Base-by-base conservation (phyloP, 1,140 invertebrate genomes). In the Tetranychus cinnabarinus region DNA sequence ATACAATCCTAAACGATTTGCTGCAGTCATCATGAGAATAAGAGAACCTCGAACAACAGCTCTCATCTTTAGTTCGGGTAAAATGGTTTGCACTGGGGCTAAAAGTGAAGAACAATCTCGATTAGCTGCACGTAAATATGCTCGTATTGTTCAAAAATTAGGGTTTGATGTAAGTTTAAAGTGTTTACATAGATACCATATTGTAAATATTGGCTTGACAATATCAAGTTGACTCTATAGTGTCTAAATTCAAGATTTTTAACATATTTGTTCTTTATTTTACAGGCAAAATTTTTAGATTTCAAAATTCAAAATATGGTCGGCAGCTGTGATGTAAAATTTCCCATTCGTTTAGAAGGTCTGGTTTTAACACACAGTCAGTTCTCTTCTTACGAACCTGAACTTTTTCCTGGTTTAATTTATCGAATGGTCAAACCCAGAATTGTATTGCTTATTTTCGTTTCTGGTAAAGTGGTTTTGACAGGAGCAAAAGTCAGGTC, bases 261-360 rank as follows among this genome's bases (percentile, higher is more conserved):
- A 37, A 23, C 46, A 10, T 64, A 48, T 46, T 35, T 66, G 62
- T 50, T 61, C 64, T 62, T 65, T 63, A 65, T 66, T 58, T 81
- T 81, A 61, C 76, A 93, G 81, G 93, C 93, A 6, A 97, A 97
- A 74, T 99, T 99, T 74, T 78, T 95, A 57, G 92, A 99, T 70
- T 99, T 99, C 71, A 99, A 98, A 79, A 95, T 99, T 66, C 95
- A 99, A 77, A 99, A 99, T 72, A 99, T 99, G 91, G 96, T 99
- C 50, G 96, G 92, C 6, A 97, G 89, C 69, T 97, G 92, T 77
- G 95, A 99, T 77, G 92, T 99, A 0, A 96, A 95, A 72, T 99
- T 99, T 76, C 92, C 93, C 5, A 97, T 99, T 66, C 81, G 92
- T 69, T 75, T 99, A 55, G 96, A 99, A 79, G 92, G 91, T 59